Evolutionary conservation across 2,888 invertebrate species (phyloP).

Genomic region (Craniophora ligustri): DNA sequence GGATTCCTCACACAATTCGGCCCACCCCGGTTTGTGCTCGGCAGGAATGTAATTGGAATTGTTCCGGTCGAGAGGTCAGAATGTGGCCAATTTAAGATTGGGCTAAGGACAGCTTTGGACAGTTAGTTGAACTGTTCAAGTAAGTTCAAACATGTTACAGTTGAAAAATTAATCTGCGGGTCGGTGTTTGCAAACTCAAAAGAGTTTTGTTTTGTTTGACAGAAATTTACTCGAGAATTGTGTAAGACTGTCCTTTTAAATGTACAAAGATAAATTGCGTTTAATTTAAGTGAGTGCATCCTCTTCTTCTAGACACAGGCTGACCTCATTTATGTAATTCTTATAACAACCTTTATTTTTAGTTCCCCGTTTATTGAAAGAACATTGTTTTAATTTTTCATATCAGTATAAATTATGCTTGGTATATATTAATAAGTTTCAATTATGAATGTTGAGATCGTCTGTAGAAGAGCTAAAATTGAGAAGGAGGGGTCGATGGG

Average conservation of each 20-base stretch:
- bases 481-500: too few relatives aligned
- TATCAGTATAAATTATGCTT: too few relatives aligned
- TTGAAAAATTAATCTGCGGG: conserved; percentile 56
- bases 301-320: background rate
- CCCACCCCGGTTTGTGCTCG: conserved; percentile 68
- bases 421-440: too few relatives aligned
- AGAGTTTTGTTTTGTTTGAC: conserved; percentile 32
- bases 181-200: conserved; percentile 10
- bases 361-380: background rate
- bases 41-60: conserved; percentile 84
- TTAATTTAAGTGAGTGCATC: background rate
- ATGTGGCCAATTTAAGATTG: conserved; percentile 81
- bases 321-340: background rate
- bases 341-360: background rate
- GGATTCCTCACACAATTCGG: conserved; percentile 75
- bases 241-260: conserved; percentile 8
- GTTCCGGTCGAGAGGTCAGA: conserved; percentile 74
- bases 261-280: conserved; percentile 8
- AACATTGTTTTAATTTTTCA: too few relatives aligned
- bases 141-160: conserved; percentile 59
- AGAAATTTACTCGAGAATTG: conserved; percentile 11
- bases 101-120: conserved; percentile 65
- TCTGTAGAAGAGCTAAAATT: too few relatives aligned
- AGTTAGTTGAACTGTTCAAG: conserved; percentile 60
- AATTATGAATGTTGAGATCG: too few relatives aligned